These are phyloP conservation scores for Archips crataeganus DNA, from an alignment of 2,888 invertebrate species.

Conservation along the genomic window DNA sequence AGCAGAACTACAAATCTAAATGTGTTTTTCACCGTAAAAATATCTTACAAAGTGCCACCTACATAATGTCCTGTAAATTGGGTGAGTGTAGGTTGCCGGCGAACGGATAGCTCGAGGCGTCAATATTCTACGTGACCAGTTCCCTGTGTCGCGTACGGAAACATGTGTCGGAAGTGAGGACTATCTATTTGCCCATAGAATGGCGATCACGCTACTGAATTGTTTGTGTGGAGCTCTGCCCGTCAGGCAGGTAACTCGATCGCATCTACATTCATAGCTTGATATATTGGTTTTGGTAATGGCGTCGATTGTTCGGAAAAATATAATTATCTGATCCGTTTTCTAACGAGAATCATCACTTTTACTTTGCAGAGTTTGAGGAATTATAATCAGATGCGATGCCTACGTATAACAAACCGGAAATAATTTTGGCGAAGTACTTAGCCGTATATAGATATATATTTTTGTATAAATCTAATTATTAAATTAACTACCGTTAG, in stretches of 20 bases:
- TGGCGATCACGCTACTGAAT: conserved; percentile 74
- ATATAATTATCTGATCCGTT: background rate
- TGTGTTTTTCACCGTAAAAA: conserved; percentile 33
- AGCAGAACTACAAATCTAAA: conserved; percentile 6
- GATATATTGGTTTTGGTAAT: conserved; percentile 42
- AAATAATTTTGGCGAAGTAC: no score
- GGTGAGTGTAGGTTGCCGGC: conserved; percentile 63
- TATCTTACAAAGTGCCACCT: conserved; percentile 39
- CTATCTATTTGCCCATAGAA: conserved; percentile 83
- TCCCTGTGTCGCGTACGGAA: conserved; percentile 77
- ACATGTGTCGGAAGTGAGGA: conserved; percentile 84
- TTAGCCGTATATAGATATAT: no score
- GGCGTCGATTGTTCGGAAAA: background rate
- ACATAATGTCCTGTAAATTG: conserved; percentile 43
- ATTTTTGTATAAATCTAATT: no score
- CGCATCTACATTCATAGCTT: conserved; percentile 44
- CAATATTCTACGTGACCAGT: conserved; percentile 85
- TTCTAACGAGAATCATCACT: background rate
- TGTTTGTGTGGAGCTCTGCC: conserved; percentile 64
- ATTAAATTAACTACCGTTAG: background rate
- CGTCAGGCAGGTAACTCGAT: conserved; percentile 47
- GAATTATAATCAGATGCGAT: no score
- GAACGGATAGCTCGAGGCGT: conserved; percentile 80
- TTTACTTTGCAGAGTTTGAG: background rate
- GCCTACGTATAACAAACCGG: no score